Conservation (phyloP, 2,797 vertebrate genomes). For the Gymnoscopelus microlampas region DNA sequence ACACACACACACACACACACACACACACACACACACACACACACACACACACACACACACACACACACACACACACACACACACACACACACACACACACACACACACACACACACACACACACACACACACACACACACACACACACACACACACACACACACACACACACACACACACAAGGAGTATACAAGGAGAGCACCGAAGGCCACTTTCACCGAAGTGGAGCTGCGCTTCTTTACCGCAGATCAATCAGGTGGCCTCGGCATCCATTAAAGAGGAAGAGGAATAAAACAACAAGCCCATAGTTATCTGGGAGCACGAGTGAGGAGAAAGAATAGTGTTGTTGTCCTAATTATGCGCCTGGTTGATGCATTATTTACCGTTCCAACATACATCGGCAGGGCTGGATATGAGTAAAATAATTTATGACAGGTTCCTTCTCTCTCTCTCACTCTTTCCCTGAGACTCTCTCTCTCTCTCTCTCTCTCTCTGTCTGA, state of each 20-base stretch:
- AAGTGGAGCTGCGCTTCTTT: conserved; percentile 52
- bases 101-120: not conserved
- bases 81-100: not conserved
- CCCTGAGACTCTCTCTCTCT: conserved; percentile 37
- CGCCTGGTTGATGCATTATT: conserved; percentile 83
- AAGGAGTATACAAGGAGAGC: conserved; percentile 22
- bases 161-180: not conserved
- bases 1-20: conserved; percentile 11
- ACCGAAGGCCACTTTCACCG: conserved; percentile 76
- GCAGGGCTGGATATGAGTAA: conserved; percentile 81
- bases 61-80: not conserved
- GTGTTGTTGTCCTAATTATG: conserved; percentile 88
- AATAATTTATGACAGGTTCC: conserved; percentile 87
- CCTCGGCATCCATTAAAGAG: conserved; percentile 78
- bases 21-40: not conserved
- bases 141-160: not conserved
- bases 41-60: not conserved
- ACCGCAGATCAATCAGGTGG: conserved; percentile 80
- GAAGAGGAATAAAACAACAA: conserved; percentile 54
- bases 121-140: conserved; percentile 13
- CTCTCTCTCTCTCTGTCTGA: conserved; percentile 61
- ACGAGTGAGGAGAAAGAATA: conserved; percentile 69
- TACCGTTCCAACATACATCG: conserved; percentile 84
- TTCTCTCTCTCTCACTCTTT: conserved; percentile 38
- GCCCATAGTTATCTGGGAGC: conserved; percentile 67